These are phyloP conservation scores for Dasyprocta punctata DNA, from an alignment of 2,113 vertebrate species.

Conservation along the genomic window DNA sequence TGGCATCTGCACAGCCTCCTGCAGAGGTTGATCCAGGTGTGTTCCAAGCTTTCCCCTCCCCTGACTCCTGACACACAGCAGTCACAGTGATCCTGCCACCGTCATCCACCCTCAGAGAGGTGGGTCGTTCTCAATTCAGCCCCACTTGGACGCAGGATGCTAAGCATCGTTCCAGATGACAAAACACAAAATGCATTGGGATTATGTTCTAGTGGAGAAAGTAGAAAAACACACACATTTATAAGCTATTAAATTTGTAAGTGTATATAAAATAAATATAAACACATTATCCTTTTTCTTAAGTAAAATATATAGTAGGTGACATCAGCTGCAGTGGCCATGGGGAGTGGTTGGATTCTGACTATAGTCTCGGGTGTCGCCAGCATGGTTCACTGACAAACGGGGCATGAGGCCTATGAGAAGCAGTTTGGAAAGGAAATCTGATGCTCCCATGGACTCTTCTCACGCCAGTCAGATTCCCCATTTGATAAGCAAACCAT, in stretches of 20 bases:
- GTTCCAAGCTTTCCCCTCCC: background rate
- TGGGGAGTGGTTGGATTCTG: background rate
- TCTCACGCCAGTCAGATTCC: background rate
- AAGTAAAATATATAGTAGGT: background rate
- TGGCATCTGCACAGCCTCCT: background rate
- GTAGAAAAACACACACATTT: background rate
- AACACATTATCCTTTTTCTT: background rate
- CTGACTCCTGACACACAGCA: background rate
- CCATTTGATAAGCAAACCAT: constrained; percentile 2
- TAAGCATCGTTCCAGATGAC: background rate
- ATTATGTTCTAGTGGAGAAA: background rate
- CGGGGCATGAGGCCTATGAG: too few species aligned
- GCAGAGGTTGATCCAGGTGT: background rate
- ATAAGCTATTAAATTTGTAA: background rate
- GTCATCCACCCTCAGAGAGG: background rate
- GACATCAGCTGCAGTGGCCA: background rate
- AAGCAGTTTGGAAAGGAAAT: background rate
- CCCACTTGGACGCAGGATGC: background rate
- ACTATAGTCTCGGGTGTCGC: background rate
- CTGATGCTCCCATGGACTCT: background rate
- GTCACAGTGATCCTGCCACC: background rate
- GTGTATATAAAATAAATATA: background rate
- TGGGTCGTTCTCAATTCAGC: background rate
- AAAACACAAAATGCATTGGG: background rate
- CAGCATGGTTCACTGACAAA: background rate